Evolutionary conservation across 2,888 invertebrate species (phyloP).

Genomic region (Lathronympha strigana): DNA sequence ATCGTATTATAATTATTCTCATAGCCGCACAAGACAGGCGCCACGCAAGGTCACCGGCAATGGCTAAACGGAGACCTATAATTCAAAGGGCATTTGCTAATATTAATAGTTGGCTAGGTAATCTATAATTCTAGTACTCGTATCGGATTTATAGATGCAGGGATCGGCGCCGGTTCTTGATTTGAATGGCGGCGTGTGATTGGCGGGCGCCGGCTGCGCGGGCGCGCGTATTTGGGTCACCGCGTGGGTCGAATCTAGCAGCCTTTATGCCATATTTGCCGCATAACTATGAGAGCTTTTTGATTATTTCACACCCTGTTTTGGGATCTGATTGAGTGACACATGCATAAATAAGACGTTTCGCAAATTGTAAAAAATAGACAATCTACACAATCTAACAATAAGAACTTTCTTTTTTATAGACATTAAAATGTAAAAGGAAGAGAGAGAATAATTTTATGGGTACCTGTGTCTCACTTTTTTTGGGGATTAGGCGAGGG

Average conservation of each 20-base stretch:
- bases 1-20: slow-evolving; percentile 38
- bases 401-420: too few species aligned
- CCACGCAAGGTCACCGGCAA: slow-evolving; percentile 47
- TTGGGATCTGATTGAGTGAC: neutral
- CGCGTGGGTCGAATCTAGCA: slow-evolving; percentile 75
- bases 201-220: slow-evolving; percentile 76
- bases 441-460: too few species aligned
- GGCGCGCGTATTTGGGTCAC: slow-evolving; percentile 77
- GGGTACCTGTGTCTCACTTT: too few species aligned
- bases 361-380: neutral
- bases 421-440: too few species aligned
- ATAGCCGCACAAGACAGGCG: slow-evolving; percentile 36
- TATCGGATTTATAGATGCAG: slow-evolving; percentile 66
- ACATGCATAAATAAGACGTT: neutral
- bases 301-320: slow-evolving; percentile 31
- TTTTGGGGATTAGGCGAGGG: too few species aligned
- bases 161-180: slow-evolving; percentile 74
- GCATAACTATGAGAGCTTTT: slow-evolving; percentile 34
- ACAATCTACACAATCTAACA: too few species aligned
- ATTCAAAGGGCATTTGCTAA: slow-evolving; percentile 67
- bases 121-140: slow-evolving; percentile 66
- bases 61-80: slow-evolving; percentile 50
- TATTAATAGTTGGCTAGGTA: slow-evolving; percentile 66
- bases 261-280: slow-evolving; percentile 53
- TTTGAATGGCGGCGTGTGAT: slow-evolving; percentile 75